Conservation (phyloP, 2,797 vertebrate species). For the Salmo trutta region DNA sequence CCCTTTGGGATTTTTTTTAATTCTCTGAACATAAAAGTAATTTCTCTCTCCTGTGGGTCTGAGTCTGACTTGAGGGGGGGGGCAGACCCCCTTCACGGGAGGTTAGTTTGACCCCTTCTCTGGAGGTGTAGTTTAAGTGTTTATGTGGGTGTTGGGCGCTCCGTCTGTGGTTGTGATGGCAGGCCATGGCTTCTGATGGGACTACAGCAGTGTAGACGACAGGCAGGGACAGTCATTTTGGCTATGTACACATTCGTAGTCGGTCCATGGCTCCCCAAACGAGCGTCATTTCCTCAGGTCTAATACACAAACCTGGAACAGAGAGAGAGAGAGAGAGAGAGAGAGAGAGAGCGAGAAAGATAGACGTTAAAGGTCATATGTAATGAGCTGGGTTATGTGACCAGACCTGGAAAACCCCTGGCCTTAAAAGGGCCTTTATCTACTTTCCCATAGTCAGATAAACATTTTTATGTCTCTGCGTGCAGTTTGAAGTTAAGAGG, state of each 20-base stretch:
- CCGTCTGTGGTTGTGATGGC: constrained; percentile 68
- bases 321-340: constrained; percentile 6
- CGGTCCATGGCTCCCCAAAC: constrained; percentile 93
- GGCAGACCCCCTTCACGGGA: background rate
- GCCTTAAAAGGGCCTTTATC: too few species aligned
- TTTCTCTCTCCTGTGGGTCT: constrained; percentile 31
- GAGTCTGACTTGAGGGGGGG: constrained; percentile 14
- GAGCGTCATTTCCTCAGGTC: constrained; percentile 98
- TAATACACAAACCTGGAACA: constrained; percentile 94
- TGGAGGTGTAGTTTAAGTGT: constrained; percentile 55
- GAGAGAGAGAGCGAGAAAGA: constrained; percentile 10
- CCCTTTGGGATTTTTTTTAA: constrained; percentile 47
- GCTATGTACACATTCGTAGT: constrained; percentile 99
- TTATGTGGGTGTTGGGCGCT: constrained; percentile 40
- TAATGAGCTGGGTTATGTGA: background rate
- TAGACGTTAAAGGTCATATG: background rate
- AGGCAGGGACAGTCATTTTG: constrained; percentile 94
- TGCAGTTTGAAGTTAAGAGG: too few species aligned
- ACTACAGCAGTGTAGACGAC: constrained; percentile 94
- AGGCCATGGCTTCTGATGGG: constrained; percentile 88
- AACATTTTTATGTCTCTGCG: too few species aligned
- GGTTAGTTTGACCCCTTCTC: constrained; percentile 12
- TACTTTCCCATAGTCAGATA: too few species aligned
- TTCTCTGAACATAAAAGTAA: constrained; percentile 16
- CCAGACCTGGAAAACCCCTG: too few species aligned